These are phyloP conservation scores for Apis laboriosa DNA, from an alignment of 1,140 invertebrate genomes.

Conservation along the genomic window DNA sequence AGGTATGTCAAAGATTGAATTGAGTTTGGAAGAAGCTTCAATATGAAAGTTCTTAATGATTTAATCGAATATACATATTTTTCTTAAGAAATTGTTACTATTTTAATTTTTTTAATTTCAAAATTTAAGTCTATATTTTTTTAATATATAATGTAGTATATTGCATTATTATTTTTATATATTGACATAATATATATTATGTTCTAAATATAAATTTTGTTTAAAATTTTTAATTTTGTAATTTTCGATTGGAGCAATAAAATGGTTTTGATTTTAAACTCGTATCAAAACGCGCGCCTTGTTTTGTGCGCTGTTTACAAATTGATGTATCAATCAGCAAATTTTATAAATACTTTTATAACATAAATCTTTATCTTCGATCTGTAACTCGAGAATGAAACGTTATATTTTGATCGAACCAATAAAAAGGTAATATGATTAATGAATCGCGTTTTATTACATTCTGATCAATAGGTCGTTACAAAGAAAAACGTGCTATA, in stretches of 20 bases:
- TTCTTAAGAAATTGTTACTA: not conserved
- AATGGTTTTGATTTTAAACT: conserved; percentile 7
- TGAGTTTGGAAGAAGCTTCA: not conserved
- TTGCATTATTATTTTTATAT: not conserved
- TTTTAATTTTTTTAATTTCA: not conserved
- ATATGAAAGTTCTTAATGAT: not conserved
- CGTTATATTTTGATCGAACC: not conserved
- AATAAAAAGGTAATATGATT: not conserved
- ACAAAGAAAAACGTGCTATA: conserved; percentile 1
- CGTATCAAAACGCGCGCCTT: not conserved
- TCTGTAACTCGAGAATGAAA: not conserved
- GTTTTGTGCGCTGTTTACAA: conserved; percentile 11
- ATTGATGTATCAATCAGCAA: not conserved
- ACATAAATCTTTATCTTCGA: not conserved
- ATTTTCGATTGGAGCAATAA: not conserved
- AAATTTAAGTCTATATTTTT: not conserved
- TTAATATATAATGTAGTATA: not conserved
- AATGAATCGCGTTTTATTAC: conserved; percentile 7
- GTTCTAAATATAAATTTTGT: not conserved
- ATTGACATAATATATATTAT: not conserved
- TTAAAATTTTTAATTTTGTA: not conserved
- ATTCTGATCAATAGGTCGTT: conserved; percentile 7
- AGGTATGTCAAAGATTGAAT: conserved; percentile 5
- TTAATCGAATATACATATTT: not conserved
- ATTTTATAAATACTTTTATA: not conserved